These are phyloP conservation scores for Empis livida DNA, from an alignment of 2,888 invertebrate genomes.

Conservation along the genomic window DNA sequence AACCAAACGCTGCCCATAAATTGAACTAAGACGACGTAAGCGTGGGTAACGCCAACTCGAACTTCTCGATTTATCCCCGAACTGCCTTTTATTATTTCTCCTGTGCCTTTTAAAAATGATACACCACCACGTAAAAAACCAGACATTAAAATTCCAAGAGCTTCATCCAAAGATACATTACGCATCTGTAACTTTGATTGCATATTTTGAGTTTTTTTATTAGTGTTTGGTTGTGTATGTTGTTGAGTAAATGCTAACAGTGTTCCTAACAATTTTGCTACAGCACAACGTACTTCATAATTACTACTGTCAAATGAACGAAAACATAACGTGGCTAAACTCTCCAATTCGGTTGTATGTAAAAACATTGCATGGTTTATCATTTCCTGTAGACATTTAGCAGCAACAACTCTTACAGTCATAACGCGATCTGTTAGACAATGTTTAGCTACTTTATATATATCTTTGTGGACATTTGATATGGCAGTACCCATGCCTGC, in stretches of 20 bases:
- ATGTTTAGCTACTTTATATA: conserved; percentile 80
- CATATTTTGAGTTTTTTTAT: conserved; percentile 20
- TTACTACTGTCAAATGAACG: conserved; percentile 85
- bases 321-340: conserved; percentile 80
- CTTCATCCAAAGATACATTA: conserved; percentile 77
- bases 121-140: conserved; percentile 91
- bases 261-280: conserved; percentile 83
- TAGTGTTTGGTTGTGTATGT: conserved; percentile 43
- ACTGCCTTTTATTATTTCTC: conserved; percentile 91
- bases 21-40: conserved; percentile 90
- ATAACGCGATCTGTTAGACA: conserved; percentile 84
- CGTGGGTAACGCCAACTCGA: conserved; percentile 92
- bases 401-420: conserved; percentile 87
- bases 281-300: conserved; percentile 82
- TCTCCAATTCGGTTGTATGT: conserved; percentile 82
- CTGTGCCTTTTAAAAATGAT: conserved; percentile 83
- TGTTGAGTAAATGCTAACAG: conserved; percentile 57
- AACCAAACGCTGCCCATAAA: conserved; percentile 91
- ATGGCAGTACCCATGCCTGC: conserved; percentile 93
- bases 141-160: conserved; percentile 77
- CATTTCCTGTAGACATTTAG: conserved; percentile 80
- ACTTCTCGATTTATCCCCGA: conserved; percentile 91
- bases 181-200: conserved; percentile 13
- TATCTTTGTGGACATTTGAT: conserved; percentile 70
- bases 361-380: conserved; percentile 74